phyloP scores from a whole-genome alignment of 2,888 invertebrate genomes.

The Baccha elongata region DNA sequence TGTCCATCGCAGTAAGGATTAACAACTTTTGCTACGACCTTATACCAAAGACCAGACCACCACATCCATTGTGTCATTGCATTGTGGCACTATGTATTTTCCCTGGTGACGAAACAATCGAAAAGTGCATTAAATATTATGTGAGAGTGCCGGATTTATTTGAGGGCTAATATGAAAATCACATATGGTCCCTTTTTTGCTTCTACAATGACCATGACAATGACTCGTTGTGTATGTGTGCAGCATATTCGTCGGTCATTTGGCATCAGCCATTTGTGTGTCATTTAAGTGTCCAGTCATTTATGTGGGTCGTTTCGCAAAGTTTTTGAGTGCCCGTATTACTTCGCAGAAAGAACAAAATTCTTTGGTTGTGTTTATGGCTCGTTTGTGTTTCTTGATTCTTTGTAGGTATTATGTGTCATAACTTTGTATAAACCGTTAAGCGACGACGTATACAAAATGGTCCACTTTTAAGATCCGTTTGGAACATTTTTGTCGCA shows the following conservation, averaged over 20 bases:
- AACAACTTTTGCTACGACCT: constrained; percentile 25
- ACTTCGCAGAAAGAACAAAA: constrained; percentile 25
- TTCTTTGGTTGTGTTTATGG: constrained; percentile 43
- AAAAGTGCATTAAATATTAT: constrained; percentile 68
- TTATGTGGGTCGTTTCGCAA: constrained; percentile 50
- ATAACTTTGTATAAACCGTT: constrained; percentile 27
- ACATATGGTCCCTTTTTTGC: background rate
- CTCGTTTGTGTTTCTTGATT: background rate
- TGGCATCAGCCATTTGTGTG: constrained; percentile 47
- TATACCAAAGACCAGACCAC: background rate
- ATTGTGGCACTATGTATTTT: background rate
- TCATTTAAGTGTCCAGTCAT: constrained; percentile 51
- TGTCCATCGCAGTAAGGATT: constrained; percentile 45
- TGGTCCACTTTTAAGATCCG: constrained; percentile 47
- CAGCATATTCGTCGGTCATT: constrained; percentile 42
- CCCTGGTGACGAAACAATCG: constrained; percentile 51
- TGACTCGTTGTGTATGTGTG: background rate
- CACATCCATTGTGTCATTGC: background rate
- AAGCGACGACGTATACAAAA: constrained; percentile 45
- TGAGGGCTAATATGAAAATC: constrained; percentile 51
- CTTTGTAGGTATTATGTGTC: background rate
- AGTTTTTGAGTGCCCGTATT: constrained; percentile 32
- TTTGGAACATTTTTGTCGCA: constrained; percentile 41
- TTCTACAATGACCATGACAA: background rate
- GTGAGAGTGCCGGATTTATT: constrained; percentile 56